Base-by-base conservation (phyloP, 1,140 invertebrate species). In the Lethocerus indicus region DNA sequence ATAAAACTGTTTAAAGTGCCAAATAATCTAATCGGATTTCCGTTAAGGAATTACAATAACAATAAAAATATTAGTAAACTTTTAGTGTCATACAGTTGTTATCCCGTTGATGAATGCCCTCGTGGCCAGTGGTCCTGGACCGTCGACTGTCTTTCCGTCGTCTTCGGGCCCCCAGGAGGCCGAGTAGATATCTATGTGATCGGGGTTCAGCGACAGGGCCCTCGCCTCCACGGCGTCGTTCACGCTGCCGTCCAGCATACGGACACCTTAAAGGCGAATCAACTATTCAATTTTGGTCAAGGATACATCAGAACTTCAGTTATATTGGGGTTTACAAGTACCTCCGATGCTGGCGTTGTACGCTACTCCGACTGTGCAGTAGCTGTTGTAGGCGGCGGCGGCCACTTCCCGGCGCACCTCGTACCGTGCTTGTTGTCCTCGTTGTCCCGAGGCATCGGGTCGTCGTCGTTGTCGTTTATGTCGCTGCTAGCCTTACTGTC, bases 131-230 rank as follows among this genome's bases (percentile, higher is more conserved):
- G 88, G 87, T 5, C 93, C 94, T 0, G 94, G 95, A 0, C 94
- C 95, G 67, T 98, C 94, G 5, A 98, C 93, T 1, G 94, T 97
- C 64, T 92, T 90, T 2, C 93, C 94, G 65, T 98, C 91, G 62
- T 95, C 91, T 64, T 95, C 91, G 0, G 88, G 88, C 7, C 88
- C 92, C 92, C 92, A 96, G 0, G 89, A 94, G 1, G 91, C 90
- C 57, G 87, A 91, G 65, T 94, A 95, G 54, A 97, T 90, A 61
- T 96, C 88, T 49, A 97, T 89, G 65, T 95, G 88, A 55, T 90
- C 79, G 3, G 86, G 83, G 68, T 93, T 93, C 49, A 92, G 73
- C 41, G 87, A 86, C 27, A 97, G 67, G 1, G 91, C 89, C 61
- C 81, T 75, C 1, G 91, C 90, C 71, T 97, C 92, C 2, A 95